phyloP scores from a whole-genome alignment of 2,797 vertebrate species.

The Tangara arthus region DNA sequence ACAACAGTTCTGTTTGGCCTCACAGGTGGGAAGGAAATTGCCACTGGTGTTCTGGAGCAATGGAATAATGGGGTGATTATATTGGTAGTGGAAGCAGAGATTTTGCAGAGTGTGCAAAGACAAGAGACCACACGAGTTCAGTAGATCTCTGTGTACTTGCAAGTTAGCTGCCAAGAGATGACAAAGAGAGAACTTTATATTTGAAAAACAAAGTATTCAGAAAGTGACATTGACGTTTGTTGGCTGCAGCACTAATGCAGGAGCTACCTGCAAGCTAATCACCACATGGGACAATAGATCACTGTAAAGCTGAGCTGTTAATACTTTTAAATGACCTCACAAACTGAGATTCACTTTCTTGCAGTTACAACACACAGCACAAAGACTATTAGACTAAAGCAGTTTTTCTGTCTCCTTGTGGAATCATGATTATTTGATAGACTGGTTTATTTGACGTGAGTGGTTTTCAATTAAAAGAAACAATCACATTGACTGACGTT shows the following conservation, averaged over 20 bases:
- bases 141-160: background rate
- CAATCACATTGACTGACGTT: slow-evolving; percentile 4
- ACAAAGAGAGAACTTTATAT: background rate
- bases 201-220: background rate
- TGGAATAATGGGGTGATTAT: background rate
- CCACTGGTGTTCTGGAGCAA: background rate
- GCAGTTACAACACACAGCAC: background rate
- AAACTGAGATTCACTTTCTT: background rate
- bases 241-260: background rate
- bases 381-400: background rate
- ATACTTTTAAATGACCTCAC: background rate
- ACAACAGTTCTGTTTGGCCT: background rate
- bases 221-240: slow-evolving; percentile 13
- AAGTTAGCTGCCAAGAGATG: background rate
- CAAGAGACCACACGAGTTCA: background rate
- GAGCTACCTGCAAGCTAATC: slow-evolving; percentile 12
- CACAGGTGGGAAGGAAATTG: background rate
- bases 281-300: background rate
- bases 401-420: background rate
- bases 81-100: background rate
- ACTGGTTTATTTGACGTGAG: slow-evolving; percentile 37
- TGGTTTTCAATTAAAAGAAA: slow-evolving; percentile 30
- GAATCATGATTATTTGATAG: slow-evolving; percentile 20
- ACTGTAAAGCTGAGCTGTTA: background rate
- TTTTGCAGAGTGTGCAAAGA: background rate